Evolutionary conservation across 1,140 invertebrate genomes (phyloP).

Genomic region (Lysiphlebus fabarum): DNA sequence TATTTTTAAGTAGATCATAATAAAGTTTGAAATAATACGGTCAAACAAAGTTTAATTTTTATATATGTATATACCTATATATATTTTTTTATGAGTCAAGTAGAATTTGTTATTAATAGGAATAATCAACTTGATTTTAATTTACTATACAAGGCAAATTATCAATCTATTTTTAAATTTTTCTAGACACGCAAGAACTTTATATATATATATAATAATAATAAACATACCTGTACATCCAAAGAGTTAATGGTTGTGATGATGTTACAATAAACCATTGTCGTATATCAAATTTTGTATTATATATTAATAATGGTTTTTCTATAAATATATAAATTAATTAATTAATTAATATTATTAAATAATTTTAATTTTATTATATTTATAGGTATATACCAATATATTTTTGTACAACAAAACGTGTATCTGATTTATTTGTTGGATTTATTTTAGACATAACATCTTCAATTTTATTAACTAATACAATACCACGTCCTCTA

Average conservation of each 20-base stretch:
- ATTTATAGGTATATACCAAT: conserved; percentile 68
- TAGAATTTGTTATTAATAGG: conserved; percentile 12
- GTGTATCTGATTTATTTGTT: conserved; percentile 63
- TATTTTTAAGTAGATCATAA: conserved; percentile 14
- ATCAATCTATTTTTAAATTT: conserved; percentile 9
- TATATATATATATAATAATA: too few relatives aligned
- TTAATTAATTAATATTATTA: conserved; percentile 20
- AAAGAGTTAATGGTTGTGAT: conserved; percentile 85
- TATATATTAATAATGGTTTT: conserved; percentile 79
- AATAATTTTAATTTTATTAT: conserved; percentile 4
- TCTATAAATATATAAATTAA: too few relatives aligned
- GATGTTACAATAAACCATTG: conserved; percentile 91
- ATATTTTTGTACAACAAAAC: conserved; percentile 93
- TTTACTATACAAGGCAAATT: not conserved
- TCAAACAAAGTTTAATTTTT: too few relatives aligned
- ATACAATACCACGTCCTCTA: conserved; percentile 82
- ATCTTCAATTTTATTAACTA: conserved; percentile 83
- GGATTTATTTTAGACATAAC: conserved; percentile 72
- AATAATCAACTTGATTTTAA: conserved; percentile 5
- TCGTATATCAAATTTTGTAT: conserved; percentile 91
- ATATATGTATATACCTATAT: too few relatives aligned
- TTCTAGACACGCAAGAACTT: conserved; percentile 4
- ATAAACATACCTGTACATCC: conserved; percentile 78
- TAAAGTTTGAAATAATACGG: too few relatives aligned
- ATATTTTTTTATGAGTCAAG: conserved; percentile 8